Percentiles rank a stretch among this genome's conserved stretches.
These are phyloP conservation scores for Cyrtonyx montezumae DNA, from an alignment of 2,113 vertebrate genomes.

Conservation along the genomic window DNA sequence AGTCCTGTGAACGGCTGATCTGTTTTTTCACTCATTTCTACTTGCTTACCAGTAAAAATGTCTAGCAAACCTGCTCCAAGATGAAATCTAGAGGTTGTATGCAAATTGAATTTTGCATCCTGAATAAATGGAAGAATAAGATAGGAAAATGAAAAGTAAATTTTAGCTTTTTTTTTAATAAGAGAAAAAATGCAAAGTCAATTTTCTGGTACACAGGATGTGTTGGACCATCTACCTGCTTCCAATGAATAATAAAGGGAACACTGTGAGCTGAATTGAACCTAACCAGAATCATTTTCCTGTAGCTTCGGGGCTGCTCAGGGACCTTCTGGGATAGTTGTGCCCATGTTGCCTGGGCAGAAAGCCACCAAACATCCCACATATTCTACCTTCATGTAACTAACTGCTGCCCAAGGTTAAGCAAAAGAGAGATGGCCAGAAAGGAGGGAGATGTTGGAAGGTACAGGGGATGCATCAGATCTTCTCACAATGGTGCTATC, in stretches of 20 bases:
- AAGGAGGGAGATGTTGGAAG: neutral
- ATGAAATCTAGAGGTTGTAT: neutral
- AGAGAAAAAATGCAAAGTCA: neutral
- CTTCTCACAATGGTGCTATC: neutral
- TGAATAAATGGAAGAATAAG: neutral
- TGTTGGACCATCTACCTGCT: neutral
- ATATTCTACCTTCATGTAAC: neutral
- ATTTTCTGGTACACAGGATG: neutral
- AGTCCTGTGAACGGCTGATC: neutral
- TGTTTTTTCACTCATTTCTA: neutral
- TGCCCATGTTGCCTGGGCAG: neutral
- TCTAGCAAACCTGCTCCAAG: neutral
- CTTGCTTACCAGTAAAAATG: neutral
- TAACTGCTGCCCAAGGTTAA: no score
- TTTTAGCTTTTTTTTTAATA: neutral
- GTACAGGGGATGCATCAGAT: neutral
- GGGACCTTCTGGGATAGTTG: neutral
- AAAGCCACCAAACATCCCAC: neutral
- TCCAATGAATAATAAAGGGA: neutral
- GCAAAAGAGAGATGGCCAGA: neutral
- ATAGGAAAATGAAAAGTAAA: neutral
- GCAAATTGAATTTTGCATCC: neutral
- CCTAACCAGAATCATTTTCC: neutral
- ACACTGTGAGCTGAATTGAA: neutral
- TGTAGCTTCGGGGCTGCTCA: neutral